Percentiles rank a stretch among this genome's conserved stretches.
Conservation (phyloP, 2,888 invertebrate species). For the Scaptomyza tumidula region DNA sequence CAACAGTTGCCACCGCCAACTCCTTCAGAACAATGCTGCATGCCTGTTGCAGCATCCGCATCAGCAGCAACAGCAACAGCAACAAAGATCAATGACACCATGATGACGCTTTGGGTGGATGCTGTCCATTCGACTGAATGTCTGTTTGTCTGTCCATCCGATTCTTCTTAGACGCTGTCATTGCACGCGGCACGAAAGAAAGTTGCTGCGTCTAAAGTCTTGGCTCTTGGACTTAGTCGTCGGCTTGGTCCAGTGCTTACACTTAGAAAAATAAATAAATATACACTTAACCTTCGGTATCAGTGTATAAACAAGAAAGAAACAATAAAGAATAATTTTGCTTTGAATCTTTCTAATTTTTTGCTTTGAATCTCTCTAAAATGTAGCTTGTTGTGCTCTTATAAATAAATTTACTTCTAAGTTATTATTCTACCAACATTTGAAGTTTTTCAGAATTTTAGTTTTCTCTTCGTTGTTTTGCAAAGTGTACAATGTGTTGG, state of each 20-base stretch:
- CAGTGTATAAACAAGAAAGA: no score
- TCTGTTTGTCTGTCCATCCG: not conserved
- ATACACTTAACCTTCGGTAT: not conserved
- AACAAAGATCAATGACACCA: conserved; percentile 70
- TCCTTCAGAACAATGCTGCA: conserved; percentile 74
- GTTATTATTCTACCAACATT: not conserved
- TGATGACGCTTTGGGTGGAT: conserved; percentile 70
- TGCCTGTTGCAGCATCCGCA: conserved; percentile 61
- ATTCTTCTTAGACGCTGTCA: conserved; percentile 58
- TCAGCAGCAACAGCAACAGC: conserved; percentile 31
- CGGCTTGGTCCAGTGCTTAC: conserved; percentile 12
- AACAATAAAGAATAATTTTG: no score
- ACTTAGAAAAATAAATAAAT: not conserved
- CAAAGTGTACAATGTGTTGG: conserved; percentile 16
- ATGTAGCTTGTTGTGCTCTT: no score
- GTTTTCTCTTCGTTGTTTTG: not conserved
- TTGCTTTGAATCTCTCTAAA: no score
- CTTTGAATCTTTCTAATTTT: no score
- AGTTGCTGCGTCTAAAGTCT: conserved; percentile 44
- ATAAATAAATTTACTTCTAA: no score
- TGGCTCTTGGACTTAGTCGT: conserved; percentile 8
- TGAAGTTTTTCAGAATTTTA: not conserved
- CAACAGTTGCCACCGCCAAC: conserved; percentile 39
- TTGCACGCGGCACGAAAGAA: conserved; percentile 67
- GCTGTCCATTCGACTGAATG: conserved; percentile 26